These are phyloP conservation scores for Tinea trinotella DNA, from an alignment of 2,888 invertebrate species.

Conservation along the genomic window DNA sequence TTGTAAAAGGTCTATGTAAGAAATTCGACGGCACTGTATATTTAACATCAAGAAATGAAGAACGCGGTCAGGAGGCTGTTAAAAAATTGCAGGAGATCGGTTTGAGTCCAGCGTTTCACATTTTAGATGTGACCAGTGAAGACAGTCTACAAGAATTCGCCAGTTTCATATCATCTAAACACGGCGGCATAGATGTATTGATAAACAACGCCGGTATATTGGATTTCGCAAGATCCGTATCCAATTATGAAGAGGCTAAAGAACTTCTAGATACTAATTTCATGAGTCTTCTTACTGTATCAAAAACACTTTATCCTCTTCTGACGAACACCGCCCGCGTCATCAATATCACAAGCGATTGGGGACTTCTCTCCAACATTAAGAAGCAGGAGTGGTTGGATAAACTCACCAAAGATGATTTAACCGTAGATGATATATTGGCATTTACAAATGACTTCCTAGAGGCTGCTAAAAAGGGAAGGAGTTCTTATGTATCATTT, in stretches of 20 bases:
- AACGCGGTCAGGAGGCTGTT: slow-evolving; percentile 75
- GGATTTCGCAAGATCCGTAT: slow-evolving; percentile 75
- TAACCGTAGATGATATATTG: slow-evolving; percentile 65
- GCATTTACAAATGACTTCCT: slow-evolving; percentile 72
- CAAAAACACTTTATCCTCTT: slow-evolving; percentile 79
- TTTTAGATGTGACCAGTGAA: slow-evolving; percentile 77
- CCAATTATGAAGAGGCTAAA: slow-evolving; percentile 79
- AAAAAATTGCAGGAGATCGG: slow-evolving; percentile 72
- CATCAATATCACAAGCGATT: slow-evolving; percentile 80
- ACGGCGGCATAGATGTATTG: slow-evolving; percentile 80
- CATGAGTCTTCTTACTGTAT: slow-evolving; percentile 76
- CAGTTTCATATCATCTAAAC: slow-evolving; percentile 69
- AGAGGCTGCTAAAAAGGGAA: slow-evolving; percentile 63
- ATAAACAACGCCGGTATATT: slow-evolving; percentile 86
- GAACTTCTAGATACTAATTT: slow-evolving; percentile 81
- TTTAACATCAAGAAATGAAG: slow-evolving; percentile 78
- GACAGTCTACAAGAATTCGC: slow-evolving; percentile 74
- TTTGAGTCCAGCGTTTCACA: slow-evolving; percentile 75
- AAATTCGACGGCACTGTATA: slow-evolving; percentile 81
- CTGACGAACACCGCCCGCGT: slow-evolving; percentile 79
- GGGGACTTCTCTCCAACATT: slow-evolving; percentile 65
- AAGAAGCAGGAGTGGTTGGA: slow-evolving; percentile 61
- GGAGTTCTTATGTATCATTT: slow-evolving; percentile 50
- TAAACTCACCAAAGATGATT: slow-evolving; percentile 51
- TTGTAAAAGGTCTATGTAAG: slow-evolving; percentile 73